These are phyloP conservation scores for Pangasius macronema DNA, from an alignment of 2,797 vertebrate species.

Conservation along the genomic window DNA sequence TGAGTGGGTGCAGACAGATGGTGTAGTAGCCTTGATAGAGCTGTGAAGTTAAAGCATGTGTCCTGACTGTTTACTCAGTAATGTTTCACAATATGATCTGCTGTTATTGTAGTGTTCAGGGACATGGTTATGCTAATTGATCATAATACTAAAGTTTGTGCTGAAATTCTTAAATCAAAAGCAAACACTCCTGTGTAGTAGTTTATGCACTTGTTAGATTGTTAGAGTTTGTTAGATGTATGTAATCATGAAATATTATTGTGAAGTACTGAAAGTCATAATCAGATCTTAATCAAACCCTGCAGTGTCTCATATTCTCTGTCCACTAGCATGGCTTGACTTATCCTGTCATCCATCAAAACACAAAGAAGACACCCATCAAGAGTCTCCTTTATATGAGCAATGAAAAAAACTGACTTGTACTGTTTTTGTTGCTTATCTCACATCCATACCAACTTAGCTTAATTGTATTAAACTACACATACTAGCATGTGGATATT, in stretches of 20 bases:
- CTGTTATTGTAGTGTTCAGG: neutral
- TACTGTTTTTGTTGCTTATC: neutral
- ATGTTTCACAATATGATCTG: neutral
- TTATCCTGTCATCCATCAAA: neutral
- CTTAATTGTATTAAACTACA: neutral
- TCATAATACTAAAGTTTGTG: neutral
- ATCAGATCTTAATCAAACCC: neutral
- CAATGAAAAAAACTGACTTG: neutral
- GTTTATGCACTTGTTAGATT: neutral
- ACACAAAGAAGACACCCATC: neutral
- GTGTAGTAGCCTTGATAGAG: slow-evolving; percentile 1
- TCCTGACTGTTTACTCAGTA: neutral
- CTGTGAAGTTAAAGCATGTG: slow-evolving; percentile 8
- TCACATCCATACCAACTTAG: neutral
- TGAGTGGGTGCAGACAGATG: slow-evolving; percentile 23
- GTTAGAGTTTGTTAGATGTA: neutral
- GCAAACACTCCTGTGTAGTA: neutral
- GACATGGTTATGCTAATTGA: neutral
- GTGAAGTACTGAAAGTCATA: neutral
- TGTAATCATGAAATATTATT: neutral
- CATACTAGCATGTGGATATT: neutral
- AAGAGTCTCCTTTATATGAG: neutral
- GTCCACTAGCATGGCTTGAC: neutral
- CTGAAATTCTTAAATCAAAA: neutral
- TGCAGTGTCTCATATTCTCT: neutral